Conservation (phyloP, 2,797 vertebrate species). For the Schizothorax lantsangensis region DNA sequence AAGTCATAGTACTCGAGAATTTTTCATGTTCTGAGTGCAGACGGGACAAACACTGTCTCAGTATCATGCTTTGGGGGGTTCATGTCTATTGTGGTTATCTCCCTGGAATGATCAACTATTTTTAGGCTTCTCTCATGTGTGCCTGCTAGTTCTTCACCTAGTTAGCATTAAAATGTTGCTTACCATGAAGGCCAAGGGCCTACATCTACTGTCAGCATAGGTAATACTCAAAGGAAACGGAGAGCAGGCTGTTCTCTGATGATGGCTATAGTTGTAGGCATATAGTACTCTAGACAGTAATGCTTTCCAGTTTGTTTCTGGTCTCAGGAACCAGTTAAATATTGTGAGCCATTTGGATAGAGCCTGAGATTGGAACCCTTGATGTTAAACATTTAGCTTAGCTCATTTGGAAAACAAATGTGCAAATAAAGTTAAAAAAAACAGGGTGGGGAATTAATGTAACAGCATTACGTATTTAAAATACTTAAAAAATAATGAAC, state of each 20-base stretch:
- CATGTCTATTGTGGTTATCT: conserved; percentile 6
- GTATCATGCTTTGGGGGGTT: conserved; percentile 1
- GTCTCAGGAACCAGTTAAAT: neutral
- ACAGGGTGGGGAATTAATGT: neutral
- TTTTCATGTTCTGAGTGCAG: neutral
- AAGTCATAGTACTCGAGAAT: neutral
- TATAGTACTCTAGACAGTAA: neutral
- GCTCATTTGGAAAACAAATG: neutral
- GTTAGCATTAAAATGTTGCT: conserved; percentile 14
- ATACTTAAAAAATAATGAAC: neutral
- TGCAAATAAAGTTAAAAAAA: neutral
- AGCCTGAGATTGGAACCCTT: neutral
- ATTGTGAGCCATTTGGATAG: neutral
- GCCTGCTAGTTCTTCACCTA: neutral
- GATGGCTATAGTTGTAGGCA: neutral
- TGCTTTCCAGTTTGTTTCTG: conserved; percentile 1
- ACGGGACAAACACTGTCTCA: neutral
- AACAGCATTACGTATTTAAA: neutral
- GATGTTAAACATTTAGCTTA: neutral
- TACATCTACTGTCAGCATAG: neutral
- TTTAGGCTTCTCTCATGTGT: neutral
- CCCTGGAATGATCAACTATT: neutral
- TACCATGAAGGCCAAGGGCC: neutral
- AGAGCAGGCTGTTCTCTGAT: neutral
- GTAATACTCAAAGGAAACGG: neutral